phyloP scores from a whole-genome alignment of 1,140 invertebrate species.

The Periplaneta americana region DNA sequence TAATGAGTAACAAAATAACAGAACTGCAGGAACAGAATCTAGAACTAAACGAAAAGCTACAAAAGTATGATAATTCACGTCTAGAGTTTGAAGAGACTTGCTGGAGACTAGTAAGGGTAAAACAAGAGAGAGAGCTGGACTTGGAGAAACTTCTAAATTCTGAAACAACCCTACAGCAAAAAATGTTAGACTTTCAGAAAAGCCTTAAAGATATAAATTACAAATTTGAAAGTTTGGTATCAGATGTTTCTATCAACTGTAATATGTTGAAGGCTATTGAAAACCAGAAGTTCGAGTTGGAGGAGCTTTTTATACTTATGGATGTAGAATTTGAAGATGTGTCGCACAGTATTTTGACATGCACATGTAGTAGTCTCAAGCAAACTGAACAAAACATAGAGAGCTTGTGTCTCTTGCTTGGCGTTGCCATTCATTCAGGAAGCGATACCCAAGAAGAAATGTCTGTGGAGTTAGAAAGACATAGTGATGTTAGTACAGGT shows the following conservation, averaged over 20 bases:
- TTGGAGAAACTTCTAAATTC: not conserved
- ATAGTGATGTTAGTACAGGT: not conserved
- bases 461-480: not conserved
- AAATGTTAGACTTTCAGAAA: not conserved
- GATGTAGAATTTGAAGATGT: not conserved
- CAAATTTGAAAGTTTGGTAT: not conserved
- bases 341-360: not conserved
- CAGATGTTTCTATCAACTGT: not conserved
- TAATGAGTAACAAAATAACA: not conserved
- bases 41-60: not conserved
- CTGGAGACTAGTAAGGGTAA: not conserved
- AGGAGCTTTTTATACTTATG: not conserved
- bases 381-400: not conserved
- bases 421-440: not conserved
- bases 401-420: not conserved
- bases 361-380: not conserved
- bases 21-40: not conserved
- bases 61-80: not conserved
- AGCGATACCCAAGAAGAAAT: not conserved
- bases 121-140: not conserved
- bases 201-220: not conserved
- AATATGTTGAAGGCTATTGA: not conserved
- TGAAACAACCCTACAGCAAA: not conserved
- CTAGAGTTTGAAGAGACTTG: not conserved
- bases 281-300: not conserved